Evolutionary conservation across 2,888 invertebrate genomes (phyloP).

Genomic region (Tenthredo scrophulariae): DNA sequence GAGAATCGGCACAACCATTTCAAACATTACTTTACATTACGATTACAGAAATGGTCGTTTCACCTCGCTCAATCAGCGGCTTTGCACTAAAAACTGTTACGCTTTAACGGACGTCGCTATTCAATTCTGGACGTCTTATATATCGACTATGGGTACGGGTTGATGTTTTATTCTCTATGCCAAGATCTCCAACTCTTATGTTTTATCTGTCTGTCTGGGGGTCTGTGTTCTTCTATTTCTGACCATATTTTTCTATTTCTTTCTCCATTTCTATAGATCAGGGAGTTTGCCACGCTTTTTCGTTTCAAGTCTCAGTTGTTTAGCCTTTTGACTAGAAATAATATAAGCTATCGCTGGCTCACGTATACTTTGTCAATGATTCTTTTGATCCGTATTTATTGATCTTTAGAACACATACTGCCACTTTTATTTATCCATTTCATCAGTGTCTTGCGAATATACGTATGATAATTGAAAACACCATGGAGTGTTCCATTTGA

Average conservation of each 20-base stretch:
- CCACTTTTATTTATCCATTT: not conserved
- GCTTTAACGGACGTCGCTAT: slow-evolving; percentile 28
- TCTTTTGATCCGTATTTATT: not conserved
- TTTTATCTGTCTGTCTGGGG: not conserved
- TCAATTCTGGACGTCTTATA: slow-evolving; percentile 29
- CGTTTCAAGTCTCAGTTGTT: not conserved
- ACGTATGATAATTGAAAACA: not conserved
- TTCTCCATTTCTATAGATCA: not conserved
- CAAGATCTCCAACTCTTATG: not conserved
- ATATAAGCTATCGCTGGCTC: not conserved
- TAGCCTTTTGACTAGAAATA: not conserved
- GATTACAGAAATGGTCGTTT: slow-evolving; percentile 34
- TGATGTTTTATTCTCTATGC: slow-evolving; percentile 24
- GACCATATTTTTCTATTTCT: not conserved
- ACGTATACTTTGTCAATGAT: not conserved
- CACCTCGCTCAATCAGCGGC: slow-evolving; percentile 24
- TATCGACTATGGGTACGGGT: not conserved
- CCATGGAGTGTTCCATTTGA: not conserved
- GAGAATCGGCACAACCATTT: not conserved
- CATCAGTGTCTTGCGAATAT: not conserved
- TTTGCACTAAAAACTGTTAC: slow-evolving; percentile 20
- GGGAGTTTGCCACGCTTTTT: not conserved
- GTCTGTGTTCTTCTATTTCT: not conserved
- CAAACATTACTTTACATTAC: slow-evolving; percentile 13
- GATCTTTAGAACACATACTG: not conserved